Base-by-base conservation (phyloP, 2,113 vertebrate genomes). In the Forbesichthys agassizii region DNA sequence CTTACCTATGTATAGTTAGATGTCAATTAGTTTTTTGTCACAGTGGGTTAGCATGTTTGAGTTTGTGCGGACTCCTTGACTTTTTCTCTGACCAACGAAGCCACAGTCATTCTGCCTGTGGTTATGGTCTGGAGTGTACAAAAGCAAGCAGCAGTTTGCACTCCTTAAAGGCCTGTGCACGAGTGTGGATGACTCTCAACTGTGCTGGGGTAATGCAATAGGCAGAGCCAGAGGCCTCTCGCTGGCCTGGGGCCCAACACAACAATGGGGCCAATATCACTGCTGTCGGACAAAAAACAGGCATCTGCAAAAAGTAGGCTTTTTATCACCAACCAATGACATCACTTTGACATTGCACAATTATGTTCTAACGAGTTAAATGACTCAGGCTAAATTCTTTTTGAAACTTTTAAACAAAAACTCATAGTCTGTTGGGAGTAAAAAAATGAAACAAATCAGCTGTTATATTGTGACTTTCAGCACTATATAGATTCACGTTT, bases 71-170 rank as follows among this genome's bases (percentile, higher is more conserved):
- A 74, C 81, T 75, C 67, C 64, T 73, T 48, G 49, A 76, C 74
- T 80, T 73, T 52, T 14, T 62, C 79, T 66, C 64, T 74, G 87
- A 83, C 90, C 90, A 73, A 69, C 3, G 63, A 70, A 88, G 79
- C 90, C 90, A 71, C 90, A 92, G 90, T 67, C 86, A 83, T 85
- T 73, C 83, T 69, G 87, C 78, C 70, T 90, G 92, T 82, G 92
- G 91, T 89, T 88, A 77, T 46, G 77, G 83, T 85, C 76, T 73
- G 78, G 68, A 83, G 65, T 78, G 81, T 74, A 75, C 72, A 69
- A 68, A 69, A 80, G 67, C 71, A 73, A 78, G 79, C 80, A 6
- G 84, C 77, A 77, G 70, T 82, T 82, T 81, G 61, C 74, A 61
- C 74, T 65, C 36, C 36, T 42, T 42, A 64, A 12, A 72, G 77